Evolutionary conservation across 2,113 vertebrate species (phyloP).

Genomic region (Struthidea cinerea): DNA sequence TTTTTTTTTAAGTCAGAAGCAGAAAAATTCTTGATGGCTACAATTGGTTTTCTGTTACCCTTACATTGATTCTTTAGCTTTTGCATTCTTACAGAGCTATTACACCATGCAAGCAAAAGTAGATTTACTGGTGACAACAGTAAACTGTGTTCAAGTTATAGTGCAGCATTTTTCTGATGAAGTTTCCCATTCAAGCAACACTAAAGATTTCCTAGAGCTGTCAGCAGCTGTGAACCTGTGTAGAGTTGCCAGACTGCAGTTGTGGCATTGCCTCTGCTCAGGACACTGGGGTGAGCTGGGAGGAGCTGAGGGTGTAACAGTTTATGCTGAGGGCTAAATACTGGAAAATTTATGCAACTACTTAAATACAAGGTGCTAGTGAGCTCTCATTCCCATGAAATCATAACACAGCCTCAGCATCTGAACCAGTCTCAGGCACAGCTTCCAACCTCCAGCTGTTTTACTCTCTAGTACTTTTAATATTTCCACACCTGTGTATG

Average conservation of each 20-base stretch:
- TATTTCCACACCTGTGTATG: neutral
- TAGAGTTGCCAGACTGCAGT: neutral
- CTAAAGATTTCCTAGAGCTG: neutral
- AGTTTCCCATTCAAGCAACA: neutral
- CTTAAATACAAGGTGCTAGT: neutral
- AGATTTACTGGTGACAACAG: neutral
- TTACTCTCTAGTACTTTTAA: neutral
- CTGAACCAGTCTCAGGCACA: neutral
- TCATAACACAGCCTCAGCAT: neutral
- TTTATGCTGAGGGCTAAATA: neutral
- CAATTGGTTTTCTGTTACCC: neutral
- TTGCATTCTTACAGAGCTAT: neutral
- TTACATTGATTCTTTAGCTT: neutral
- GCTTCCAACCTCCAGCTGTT: neutral
- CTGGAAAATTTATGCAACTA: neutral
- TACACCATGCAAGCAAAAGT: neutral
- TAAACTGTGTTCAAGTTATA: rapidly evolving
- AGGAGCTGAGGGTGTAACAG: neutral
- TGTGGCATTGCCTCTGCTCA: neutral
- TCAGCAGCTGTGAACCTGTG: neutral
- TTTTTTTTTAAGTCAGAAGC: neutral
- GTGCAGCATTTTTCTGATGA: neutral
- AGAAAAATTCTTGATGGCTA: neutral
- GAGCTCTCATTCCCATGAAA: neutral
- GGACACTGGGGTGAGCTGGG: neutral